These are phyloP conservation scores for Corythornis vintsioides DNA, from an alignment of 2,113 vertebrate genomes.

Conservation along the genomic window DNA sequence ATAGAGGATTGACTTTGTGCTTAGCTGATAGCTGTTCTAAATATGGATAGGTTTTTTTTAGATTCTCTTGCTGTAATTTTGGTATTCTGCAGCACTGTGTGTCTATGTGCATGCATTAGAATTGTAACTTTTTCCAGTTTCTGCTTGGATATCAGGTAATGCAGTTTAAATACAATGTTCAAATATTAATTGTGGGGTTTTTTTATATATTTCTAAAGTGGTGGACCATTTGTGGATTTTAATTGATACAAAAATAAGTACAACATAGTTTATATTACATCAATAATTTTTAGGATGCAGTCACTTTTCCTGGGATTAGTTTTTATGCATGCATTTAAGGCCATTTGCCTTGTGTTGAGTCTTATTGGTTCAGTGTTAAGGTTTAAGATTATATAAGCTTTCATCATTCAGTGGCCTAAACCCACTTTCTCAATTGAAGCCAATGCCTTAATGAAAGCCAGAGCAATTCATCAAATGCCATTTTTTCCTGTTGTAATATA, in stretches of 20 bases:
- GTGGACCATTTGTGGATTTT: not conserved
- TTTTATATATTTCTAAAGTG: not conserved
- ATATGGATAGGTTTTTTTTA: not conserved
- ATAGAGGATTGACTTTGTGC: not conserved
- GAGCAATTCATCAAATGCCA: not conserved
- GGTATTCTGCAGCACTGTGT: fast-evolving
- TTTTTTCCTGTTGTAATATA: not conserved
- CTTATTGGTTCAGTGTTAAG: not conserved
- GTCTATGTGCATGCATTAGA: not conserved
- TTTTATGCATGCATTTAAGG: not conserved
- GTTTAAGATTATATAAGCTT: not conserved
- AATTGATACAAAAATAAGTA: not conserved
- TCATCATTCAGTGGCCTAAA: not conserved
- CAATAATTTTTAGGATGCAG: not conserved
- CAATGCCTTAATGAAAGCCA: not conserved
- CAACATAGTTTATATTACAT: not conserved
- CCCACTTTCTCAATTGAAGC: not conserved
- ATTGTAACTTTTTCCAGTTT: not conserved
- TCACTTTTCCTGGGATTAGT: not conserved
- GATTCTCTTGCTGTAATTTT: not conserved
- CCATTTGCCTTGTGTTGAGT: not conserved
- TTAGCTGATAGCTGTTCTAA: not conserved
- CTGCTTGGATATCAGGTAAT: not conserved
- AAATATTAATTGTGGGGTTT: not conserved
- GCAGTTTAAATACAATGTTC: not conserved